phyloP scores from a whole-genome alignment of 1,140 invertebrate species.

The Bombus huntii region DNA sequence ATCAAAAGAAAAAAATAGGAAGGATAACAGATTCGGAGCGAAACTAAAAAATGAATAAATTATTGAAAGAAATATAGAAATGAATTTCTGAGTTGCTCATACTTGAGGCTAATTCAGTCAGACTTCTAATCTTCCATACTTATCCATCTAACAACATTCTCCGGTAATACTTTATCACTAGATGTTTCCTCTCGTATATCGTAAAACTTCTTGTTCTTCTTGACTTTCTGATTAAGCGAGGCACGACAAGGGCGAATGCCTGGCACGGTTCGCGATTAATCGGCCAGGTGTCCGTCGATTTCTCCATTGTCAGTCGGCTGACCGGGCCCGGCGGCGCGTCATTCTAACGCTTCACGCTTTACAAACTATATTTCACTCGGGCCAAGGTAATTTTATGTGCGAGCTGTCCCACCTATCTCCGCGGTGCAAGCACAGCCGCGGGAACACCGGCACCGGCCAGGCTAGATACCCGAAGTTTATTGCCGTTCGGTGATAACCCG shows the following conservation, averaged over 20 bases:
- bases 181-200: not conserved
- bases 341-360: conserved; percentile 55
- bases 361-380: conserved; percentile 60
- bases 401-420: conserved; percentile 52
- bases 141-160: not conserved
- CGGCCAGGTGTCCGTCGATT: conserved; percentile 32
- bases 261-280: conserved; percentile 27
- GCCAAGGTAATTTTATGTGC: conserved; percentile 63
- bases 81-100: not conserved
- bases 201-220: not conserved
- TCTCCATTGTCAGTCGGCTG: conserved; percentile 33
- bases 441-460: conserved; percentile 45
- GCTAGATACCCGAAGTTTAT: conserved; percentile 66
- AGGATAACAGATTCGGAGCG: too few relatives aligned
- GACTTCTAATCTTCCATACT: not conserved
- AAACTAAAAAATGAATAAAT: not conserved
- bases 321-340: not conserved
- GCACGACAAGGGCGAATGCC: not conserved
- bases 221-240: conserved; percentile 7
- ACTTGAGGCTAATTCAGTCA: not conserved
- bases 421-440: conserved; percentile 31
- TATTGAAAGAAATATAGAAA: not conserved
- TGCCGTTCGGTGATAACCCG: conserved; percentile 63
- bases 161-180: not conserved
- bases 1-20: not conserved